A percentile compares a stretch with the other conserved stretches of the same genome.
These are phyloP conservation scores for Anguilla megastoma DNA, from an alignment of 2,797 vertebrate genomes.

Conservation along the genomic window DNA sequence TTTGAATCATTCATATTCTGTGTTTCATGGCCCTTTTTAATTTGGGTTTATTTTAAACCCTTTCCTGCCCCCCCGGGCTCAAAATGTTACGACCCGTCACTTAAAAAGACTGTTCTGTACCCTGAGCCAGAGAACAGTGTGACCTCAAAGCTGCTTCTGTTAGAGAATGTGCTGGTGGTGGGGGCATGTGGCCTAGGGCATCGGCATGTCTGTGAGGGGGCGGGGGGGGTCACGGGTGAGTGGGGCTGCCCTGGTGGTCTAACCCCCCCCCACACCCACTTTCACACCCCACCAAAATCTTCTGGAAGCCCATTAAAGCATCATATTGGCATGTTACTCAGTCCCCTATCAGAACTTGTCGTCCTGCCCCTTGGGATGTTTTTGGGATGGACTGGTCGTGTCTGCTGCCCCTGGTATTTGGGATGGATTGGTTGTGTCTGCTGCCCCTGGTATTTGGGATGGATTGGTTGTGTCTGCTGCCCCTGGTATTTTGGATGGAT, in stretches of 20 bases:
- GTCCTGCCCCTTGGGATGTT: background rate
- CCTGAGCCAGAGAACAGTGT: background rate
- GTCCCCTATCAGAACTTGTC: background rate
- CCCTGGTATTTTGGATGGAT: too few species aligned
- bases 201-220: background rate
- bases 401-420: too few species aligned
- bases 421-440: too few species aligned
- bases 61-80: conserved; percentile 26
- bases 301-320: background rate
- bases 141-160: background rate
- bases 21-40: too few species aligned
- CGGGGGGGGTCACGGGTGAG: background rate
- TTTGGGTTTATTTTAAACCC: conserved; percentile 22
- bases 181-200: background rate
- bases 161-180: background rate
- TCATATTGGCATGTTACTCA: background rate
- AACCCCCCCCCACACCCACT: conserved; percentile 5
- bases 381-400: background rate
- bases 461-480: too few species aligned
- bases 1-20: too few species aligned
- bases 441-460: too few species aligned
- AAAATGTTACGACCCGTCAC: background rate
- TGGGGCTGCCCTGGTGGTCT: background rate
- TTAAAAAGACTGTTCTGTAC: background rate
- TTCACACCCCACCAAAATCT: background rate